Evolutionary conservation across 2,888 invertebrate genomes (phyloP).

Genomic region (Pyrrhosoma nymphula): DNA sequence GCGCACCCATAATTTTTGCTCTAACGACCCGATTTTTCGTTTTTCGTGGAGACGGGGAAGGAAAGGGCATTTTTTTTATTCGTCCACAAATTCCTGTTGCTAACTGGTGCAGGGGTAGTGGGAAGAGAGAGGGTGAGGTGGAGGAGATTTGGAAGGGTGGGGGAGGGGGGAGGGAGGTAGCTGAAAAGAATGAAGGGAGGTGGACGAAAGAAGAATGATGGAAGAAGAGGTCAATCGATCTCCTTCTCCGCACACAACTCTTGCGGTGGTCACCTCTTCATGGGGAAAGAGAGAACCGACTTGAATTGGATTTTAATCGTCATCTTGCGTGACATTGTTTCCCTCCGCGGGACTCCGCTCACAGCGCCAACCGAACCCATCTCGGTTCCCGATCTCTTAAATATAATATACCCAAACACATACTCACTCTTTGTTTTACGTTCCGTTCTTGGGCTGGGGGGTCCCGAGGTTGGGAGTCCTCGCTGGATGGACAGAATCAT

Average conservation of each 20-base stretch:
- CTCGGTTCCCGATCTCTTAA: conserved; percentile 35
- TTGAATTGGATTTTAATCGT: conserved; percentile 67
- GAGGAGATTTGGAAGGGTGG: no score
- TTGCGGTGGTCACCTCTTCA: conserved; percentile 27
- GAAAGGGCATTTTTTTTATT: neutral
- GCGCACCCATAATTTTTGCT: conserved; percentile 30
- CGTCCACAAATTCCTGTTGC: neutral
- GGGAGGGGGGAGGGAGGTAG: neutral
- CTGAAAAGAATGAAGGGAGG: neutral
- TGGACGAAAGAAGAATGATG: neutral
- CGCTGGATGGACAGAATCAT: neutral
- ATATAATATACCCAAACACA: no score
- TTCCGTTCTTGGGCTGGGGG: neutral
- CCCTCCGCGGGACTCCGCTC: neutral
- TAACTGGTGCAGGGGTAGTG: conserved; percentile 27
- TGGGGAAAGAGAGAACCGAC: neutral
- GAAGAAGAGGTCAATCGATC: conserved; percentile 11
- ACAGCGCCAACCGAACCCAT: conserved; percentile 16
- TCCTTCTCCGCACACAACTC: neutral
- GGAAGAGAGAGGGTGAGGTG: neutral
- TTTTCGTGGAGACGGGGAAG: neutral
- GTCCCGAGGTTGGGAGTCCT: neutral
- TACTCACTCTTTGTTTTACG: conserved; percentile 48
- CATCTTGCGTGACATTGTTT: conserved; percentile 64
- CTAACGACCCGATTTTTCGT: conserved; percentile 61